These are phyloP conservation scores for Ormyrus thymus DNA, from an alignment of 2,888 invertebrate species.

Conservation along the genomic window DNA sequence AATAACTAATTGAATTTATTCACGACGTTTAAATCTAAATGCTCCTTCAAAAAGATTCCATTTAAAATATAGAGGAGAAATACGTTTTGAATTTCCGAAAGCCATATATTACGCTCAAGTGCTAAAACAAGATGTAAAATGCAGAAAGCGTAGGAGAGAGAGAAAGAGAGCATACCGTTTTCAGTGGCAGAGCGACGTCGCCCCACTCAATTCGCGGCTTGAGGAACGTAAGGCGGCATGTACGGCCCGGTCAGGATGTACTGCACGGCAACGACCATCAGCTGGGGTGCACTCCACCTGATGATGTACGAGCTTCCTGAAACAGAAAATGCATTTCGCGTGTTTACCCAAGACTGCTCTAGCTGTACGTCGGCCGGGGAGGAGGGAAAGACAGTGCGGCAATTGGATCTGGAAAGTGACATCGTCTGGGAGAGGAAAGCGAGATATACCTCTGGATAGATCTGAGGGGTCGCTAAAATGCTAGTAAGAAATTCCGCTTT, in stretches of 20 bases:
- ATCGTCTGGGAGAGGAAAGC: not conserved
- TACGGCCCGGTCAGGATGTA: slow-evolving; percentile 73
- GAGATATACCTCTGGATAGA: not conserved
- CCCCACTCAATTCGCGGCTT: slow-evolving; percentile 57
- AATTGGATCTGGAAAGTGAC: slow-evolving; percentile 41
- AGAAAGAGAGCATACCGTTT: slow-evolving; percentile 4
- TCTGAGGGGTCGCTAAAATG: slow-evolving; percentile 12
- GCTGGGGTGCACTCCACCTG: slow-evolving; percentile 73
- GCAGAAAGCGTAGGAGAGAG: not conserved
- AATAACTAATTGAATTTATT: too few relatives aligned
- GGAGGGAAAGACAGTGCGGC: slow-evolving; percentile 28
- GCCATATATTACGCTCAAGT: not conserved
- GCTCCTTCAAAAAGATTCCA: too few relatives aligned
- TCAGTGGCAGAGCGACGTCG: not conserved
- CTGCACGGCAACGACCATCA: slow-evolving; percentile 73
- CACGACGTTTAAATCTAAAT: too few relatives aligned
- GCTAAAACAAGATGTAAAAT: not conserved
- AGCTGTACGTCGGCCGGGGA: not conserved
- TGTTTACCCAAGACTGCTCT: slow-evolving; percentile 56
- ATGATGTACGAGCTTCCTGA: slow-evolving; percentile 73
- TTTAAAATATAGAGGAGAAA: not conserved
- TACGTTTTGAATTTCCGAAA: not conserved
- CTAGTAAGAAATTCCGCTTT: slow-evolving; percentile 33
- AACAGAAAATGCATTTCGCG: slow-evolving; percentile 68
- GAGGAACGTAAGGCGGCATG: slow-evolving; percentile 72